These are phyloP conservation scores for Ophiothrix spiculata DNA, from an alignment of 35 echinoderm and acorn worm genomes.

Conservation along the genomic window DNA sequence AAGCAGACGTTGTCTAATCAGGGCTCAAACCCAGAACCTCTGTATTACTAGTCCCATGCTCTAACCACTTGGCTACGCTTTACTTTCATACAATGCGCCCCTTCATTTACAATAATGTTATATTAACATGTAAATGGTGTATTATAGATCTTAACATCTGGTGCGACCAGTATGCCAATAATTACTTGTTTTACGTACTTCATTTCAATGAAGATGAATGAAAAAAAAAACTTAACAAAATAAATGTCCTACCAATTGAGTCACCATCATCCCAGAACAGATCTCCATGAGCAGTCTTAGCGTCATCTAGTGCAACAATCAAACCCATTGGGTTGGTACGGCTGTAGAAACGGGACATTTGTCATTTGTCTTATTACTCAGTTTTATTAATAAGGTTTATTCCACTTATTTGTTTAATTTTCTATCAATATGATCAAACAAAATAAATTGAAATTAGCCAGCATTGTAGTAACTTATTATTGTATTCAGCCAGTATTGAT, in stretches of 20 bases:
- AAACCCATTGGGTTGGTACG: conserved; percentile 74
- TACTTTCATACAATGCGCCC: not conserved
- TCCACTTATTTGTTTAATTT: no score
- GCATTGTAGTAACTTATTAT: no score
- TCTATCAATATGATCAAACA: no score
- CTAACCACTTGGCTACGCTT: no score
- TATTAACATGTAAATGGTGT: not conserved
- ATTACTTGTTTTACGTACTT: not conserved
- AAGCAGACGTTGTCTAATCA: no score
- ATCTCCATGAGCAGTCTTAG: conserved; percentile 33
- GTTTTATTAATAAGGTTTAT: no score
- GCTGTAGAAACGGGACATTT: no score
- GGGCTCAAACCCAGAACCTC: no score
- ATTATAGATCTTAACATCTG: not conserved
- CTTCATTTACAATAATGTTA: not conserved
- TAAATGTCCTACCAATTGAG: not conserved
- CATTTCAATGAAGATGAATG: not conserved
- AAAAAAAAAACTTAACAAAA: not conserved
- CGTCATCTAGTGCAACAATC: conserved; percentile 70
- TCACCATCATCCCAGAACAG: conserved; percentile 93
- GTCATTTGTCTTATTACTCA: no score
- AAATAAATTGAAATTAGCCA: no score
- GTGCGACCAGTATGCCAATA: not conserved
- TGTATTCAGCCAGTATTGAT: no score
- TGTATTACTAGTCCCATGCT: no score